These are phyloP conservation scores for Vidua chalybeata DNA, from an alignment of 2,113 vertebrate genomes.

Conservation along the genomic window DNA sequence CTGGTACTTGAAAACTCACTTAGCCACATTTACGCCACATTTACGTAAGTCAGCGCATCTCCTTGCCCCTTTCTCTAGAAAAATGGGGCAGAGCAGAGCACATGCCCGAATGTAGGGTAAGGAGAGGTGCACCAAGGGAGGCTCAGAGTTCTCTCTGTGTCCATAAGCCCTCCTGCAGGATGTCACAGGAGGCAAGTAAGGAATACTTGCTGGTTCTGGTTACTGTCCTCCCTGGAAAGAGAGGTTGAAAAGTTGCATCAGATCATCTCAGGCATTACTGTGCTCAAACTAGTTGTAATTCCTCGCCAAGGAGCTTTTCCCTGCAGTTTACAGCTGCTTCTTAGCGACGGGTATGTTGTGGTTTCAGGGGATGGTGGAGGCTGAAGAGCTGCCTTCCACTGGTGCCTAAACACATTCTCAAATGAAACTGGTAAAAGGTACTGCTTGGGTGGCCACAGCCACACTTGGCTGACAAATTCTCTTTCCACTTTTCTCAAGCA, in stretches of 20 bases:
- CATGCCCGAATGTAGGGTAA: background rate
- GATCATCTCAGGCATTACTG: background rate
- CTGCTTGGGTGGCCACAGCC: background rate
- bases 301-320: accelerated
- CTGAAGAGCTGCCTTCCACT: background rate
- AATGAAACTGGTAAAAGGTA: background rate
- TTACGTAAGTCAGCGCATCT: accelerated
- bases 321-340: background rate
- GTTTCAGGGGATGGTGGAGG: background rate
- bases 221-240: background rate
- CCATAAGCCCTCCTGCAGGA: background rate
- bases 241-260: background rate
- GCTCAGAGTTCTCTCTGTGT: background rate
- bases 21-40: background rate
- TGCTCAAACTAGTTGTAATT: background rate
- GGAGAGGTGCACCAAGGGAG: background rate
- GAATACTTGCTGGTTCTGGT: background rate
- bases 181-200: background rate
- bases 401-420: background rate
- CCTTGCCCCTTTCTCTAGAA: background rate
- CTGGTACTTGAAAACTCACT: background rate
- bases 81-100: background rate
- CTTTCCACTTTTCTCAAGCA: background rate
- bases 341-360: accelerated
- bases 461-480: background rate